Evolutionary conservation across 2,888 invertebrate species (phyloP), one percentile per base, ranked within the genome.

Genomic region (Phymatocera aterrima): DNA sequence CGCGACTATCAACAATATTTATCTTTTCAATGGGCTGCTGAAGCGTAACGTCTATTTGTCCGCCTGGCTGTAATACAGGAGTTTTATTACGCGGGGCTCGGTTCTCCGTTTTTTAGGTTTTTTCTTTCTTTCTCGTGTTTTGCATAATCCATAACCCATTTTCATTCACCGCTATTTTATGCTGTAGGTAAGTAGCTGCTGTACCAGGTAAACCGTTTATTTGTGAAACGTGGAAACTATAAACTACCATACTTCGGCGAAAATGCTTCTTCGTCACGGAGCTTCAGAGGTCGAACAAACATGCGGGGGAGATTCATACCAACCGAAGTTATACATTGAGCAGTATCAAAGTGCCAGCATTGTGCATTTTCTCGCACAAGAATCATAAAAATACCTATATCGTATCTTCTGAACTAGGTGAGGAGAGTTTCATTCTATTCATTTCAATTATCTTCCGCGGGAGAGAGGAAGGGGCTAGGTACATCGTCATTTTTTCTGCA

Each of bases 371-470:
- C n/a, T n/a, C n/a, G n/a, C n/a, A 64, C 15, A 18, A 21, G 68
- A 43, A 40, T 68, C 68, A 43, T 68, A 68, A 68, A 68, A 68
- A 68, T 68, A n/a, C n/a, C n/a, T n/a, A n/a, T n/a, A 68, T 68
- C 68, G 46, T 68, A 68, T 68, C 46, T 68, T 68, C n/a, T n/a
- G n/a, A n/a, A n/a, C n/a, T 68, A 2, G 5, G 21, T 46, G 15
- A 21, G 10, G 28, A 21, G 28, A 68, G 46, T 68, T 68, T 68
- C 43, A 68, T 68, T 46, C 43, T 43, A 68, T 43, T 68, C 68
- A 68, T 43, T 68, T 68, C 68, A 68, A 68, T 68, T 46, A 68
- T 68, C 68, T 28, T 46, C n/a, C 43, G 68, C 10, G 46, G 46
- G 46, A 68, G 21, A 43, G 8, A 40, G 40, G 8, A 40, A 8